Conservation (phyloP, 2,888 invertebrate genomes). For the Scelioninae gen. 2 region DNA sequence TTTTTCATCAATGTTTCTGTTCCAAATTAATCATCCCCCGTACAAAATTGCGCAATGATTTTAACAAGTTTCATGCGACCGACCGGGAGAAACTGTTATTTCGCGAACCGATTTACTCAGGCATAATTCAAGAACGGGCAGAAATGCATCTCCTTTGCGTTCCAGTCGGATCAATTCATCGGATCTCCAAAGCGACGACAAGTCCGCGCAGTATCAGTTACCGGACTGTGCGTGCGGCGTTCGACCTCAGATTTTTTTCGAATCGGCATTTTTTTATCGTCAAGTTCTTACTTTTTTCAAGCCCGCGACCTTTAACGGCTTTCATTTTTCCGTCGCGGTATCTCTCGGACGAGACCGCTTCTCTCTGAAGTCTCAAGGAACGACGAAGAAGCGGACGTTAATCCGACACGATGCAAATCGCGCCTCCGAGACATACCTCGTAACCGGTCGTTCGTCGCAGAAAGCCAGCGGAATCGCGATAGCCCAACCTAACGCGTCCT, state of each 20-base stretch:
- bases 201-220: slow-evolving; percentile 44
- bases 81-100: too few species aligned
- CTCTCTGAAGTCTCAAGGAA: slow-evolving; percentile 56
- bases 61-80: too few species aligned
- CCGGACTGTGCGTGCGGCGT: slow-evolving; percentile 35
- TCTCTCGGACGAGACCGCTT: slow-evolving; percentile 48
- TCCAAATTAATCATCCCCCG: too few species aligned
- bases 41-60: too few species aligned
- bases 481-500: slow-evolving; percentile 51
- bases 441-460: slow-evolving; percentile 62
- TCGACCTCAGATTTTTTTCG: slow-evolving; percentile 48
- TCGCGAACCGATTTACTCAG: too few species aligned
- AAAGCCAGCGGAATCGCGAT: slow-evolving; percentile 59
- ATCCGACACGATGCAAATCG: slow-evolving; percentile 67
- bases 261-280: slow-evolving; percentile 20
- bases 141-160: slow-evolving; percentile 36
- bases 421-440: slow-evolving; percentile 60
- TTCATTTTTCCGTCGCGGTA: slow-evolving; percentile 51
- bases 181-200: slow-evolving; percentile 48
- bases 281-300: slow-evolving; percentile 22
- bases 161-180: slow-evolving; percentile 46
- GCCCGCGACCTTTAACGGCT: slow-evolving; percentile 64
- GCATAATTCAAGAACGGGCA: slow-evolving; percentile 6
- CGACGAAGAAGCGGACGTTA: slow-evolving; percentile 63
- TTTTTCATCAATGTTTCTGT: too few species aligned